A percentile compares a stretch with the other conserved stretches of the same genome.
phyloP scores from a whole-genome alignment of 1,140 invertebrate genomes.

The Calycopis cecrops region DNA sequence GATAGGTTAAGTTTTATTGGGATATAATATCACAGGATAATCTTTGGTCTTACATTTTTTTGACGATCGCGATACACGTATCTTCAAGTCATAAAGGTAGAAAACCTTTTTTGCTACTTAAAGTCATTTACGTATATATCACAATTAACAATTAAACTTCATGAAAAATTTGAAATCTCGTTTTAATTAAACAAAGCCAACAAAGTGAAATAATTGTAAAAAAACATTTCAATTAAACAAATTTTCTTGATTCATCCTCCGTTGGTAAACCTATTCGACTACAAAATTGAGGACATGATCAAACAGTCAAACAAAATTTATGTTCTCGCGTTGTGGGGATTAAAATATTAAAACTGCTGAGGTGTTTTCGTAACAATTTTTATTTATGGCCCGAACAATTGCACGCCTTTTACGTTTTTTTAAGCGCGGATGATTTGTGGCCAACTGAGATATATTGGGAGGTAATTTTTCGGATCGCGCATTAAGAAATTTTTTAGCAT shows the following conservation, averaged over 20 bases:
- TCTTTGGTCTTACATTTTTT: no score
- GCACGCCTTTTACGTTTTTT: slow-evolving; percentile 43
- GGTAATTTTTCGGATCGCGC: slow-evolving; percentile 32
- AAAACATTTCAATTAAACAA: not conserved
- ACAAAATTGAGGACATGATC: slow-evolving; percentile 29
- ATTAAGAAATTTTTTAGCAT: slow-evolving; percentile 27
- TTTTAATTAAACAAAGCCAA: no score
- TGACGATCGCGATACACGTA: no score
- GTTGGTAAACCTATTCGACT: slow-evolving; percentile 24
- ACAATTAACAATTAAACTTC: no score
- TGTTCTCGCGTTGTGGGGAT: slow-evolving; percentile 38
- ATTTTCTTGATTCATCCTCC: slow-evolving; percentile 13
- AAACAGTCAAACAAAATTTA: slow-evolving; percentile 57
- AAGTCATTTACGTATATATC: no score
- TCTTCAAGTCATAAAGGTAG: no score
- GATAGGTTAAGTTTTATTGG: no score
- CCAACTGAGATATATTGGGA: slow-evolving; percentile 31
- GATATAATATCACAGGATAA: no score
- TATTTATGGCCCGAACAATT: slow-evolving; percentile 55
- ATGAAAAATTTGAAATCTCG: no score
- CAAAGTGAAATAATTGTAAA: no score
- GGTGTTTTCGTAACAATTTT: slow-evolving; percentile 55
- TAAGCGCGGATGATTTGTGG: slow-evolving; percentile 43
- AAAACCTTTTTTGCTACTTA: no score
- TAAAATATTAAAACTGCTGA: slow-evolving; percentile 67